A percentile compares a stretch with the other conserved stretches of the same genome.
Conservation (phyloP, 2,113 vertebrate species). For the Hydropotes inermis region DNA sequence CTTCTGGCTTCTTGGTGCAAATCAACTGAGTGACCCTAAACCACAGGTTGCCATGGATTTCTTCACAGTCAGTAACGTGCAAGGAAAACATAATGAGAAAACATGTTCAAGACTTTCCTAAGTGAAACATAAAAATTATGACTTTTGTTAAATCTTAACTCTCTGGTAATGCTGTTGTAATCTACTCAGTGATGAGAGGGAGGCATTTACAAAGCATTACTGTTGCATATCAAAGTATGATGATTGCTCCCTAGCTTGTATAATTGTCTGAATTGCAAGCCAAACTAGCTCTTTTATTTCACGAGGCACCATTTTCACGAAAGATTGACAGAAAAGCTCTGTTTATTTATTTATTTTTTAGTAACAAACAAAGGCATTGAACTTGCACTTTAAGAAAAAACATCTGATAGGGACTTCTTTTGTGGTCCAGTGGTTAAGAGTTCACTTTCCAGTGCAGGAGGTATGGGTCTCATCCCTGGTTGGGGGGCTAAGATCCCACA, state of each 20-base stretch:
- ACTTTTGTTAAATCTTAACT: background rate
- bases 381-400: background rate
- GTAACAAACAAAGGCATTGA: background rate
- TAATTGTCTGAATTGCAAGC: background rate
- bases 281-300: background rate
- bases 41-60: background rate
- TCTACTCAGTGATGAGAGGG: background rate
- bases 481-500: background rate
- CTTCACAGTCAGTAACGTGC: background rate
- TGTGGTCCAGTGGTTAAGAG: background rate
- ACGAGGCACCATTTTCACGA: background rate
- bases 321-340: background rate
- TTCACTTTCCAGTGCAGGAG: background rate
- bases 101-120: background rate
- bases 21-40: background rate
- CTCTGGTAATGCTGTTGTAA: background rate
- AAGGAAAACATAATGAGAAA: background rate
- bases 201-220: fast-evolving
- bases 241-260: background rate
- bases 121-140: background rate
- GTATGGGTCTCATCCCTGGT: background rate
- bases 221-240: background rate
- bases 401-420: background rate
- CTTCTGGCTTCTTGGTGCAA: background rate
- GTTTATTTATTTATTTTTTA: background rate